Evolutionary conservation across 1,140 invertebrate species (phyloP).

Genomic region (Drosophila kurseongensis): DNA sequence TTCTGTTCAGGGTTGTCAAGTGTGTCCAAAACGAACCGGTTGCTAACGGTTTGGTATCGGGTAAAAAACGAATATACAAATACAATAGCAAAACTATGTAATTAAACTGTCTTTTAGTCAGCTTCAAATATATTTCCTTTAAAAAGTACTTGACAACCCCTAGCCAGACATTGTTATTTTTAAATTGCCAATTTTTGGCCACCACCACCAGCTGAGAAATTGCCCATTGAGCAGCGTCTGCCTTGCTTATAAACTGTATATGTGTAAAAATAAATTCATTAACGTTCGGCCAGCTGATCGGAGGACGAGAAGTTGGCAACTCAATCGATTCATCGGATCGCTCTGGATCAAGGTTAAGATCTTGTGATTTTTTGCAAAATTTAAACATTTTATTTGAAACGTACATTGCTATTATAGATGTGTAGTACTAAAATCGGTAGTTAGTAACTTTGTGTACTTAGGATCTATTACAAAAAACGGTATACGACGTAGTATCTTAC

Average conservation of each 20-base stretch:
- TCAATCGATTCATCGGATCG: constrained; percentile 20
- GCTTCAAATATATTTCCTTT: not conserved
- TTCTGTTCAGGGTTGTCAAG: constrained; percentile 45
- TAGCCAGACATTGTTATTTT: constrained; percentile 53
- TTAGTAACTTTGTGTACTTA: constrained; percentile 75
- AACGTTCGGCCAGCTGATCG: constrained; percentile 67
- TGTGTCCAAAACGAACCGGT: not conserved
- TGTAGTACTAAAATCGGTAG: constrained; percentile 68
- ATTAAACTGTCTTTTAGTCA: too few species aligned
- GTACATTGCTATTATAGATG: constrained; percentile 50
- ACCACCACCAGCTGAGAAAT: constrained; percentile 23
- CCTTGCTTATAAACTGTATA: constrained; percentile 26
- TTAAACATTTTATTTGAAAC: constrained; percentile 78
- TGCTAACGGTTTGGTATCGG: constrained; percentile 19
- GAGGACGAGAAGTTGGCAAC: constrained; percentile 45
- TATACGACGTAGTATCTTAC: constrained; percentile 61
- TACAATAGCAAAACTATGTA: not conserved
- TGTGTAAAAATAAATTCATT: constrained; percentile 77
- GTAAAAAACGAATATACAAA: not conserved
- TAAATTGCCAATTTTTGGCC: constrained; percentile 55
- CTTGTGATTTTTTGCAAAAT: constrained; percentile 54
- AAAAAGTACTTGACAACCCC: constrained; percentile 41
- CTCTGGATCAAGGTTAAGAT: constrained; percentile 62
- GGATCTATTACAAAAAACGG: constrained; percentile 66
- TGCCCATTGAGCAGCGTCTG: constrained; percentile 28